Evolutionary conservation across 2,888 invertebrate species (phyloP), one percentile per base, ranked within the genome.

Genomic region (Phytoseiulus persimilis): DNA sequence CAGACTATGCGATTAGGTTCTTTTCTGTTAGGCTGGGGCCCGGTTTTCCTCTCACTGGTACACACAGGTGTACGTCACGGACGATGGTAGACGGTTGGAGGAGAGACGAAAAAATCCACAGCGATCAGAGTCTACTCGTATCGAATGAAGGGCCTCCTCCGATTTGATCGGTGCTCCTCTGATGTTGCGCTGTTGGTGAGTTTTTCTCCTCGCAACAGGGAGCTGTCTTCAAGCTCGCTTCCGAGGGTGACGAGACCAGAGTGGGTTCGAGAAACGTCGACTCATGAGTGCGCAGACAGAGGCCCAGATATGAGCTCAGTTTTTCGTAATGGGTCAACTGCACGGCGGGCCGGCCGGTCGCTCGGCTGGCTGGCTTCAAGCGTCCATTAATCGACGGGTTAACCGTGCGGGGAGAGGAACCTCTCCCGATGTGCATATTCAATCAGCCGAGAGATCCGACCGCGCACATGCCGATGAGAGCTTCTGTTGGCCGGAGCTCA

Each of bases 41-140:
- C 65, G 65, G 18, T 65, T 9, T 3, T 3, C 9, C 65, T 65
- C 65, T 65, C 65, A 65, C 65, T 28, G 65, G 18, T 18, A 65
- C 65, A 65, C 65, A 65, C 65, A 65, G 65, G 65, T 65, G 65
- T 65, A 65, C 65, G 65, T 65, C 65, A 65, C 65, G 65, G 65
- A 23, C 65, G 65, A 65, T 23, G 2, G 65, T 65, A 6, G 65
- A 1, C 28, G 14, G 65, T 14, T 65, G 28, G 65, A 65, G 65
- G 11, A 65, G 65, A 65, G 65, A 65, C 65, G 65, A 23, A 28
- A 23, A 65, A 65, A 65, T 65, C 65, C 18, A 65, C 11, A 14
- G 65, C 65, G 65, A 65, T 39, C n/a, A n/a, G n/a, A n/a, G 39
- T 39, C 39, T 39, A 39, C 65, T 65, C 65, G 65, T 11, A 46